Base-by-base conservation (phyloP, 2,113 vertebrate species). In the Eleginops maclovinus region DNA sequence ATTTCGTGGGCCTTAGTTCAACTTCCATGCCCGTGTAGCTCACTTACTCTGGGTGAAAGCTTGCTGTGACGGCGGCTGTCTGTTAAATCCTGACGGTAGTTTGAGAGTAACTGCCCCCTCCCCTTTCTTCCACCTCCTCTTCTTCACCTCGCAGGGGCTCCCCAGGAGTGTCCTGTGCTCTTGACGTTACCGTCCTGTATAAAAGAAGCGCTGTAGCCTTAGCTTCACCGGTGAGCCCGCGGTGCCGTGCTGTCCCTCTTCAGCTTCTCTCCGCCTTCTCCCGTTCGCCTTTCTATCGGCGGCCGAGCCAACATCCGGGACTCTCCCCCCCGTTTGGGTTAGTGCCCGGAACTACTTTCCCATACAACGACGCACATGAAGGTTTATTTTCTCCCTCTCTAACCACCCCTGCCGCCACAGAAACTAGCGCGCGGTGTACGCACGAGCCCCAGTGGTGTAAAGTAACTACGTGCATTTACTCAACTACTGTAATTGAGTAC, bases 251-350 rank as follows among this genome's bases (percentile, higher is more conserved):
- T 85, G 89, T 93, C 92, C 91, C 89, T 91, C 72, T 72, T 87
- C 82, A 53, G 88, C 83, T 90, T 90, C 94, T 93, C 94, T 94
- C 94, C 89, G 92, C 93, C 94, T 94, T 94, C 90, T 89, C 87
- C 88, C 76, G 93, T 93, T 93, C 87, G 94, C 91, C 93, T 94
- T 94, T 94, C 94, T 94, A 89, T 94, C 84, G 84, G 91, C 84
- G 79, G 92, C 88, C 80, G 90, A 93, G 92, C 91, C 91, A 94
- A 95, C 95, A 95, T 95, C 94, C 94, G 95, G 94, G 94, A 85
- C 91, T 91, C 88, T 91, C 54, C 79, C 75, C 75, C 75, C 75
- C 44, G 82, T 72, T 82, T 87, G 81, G 87, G 86, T 89, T 88
- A 84, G 79, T 78, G 87, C 80, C 91, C 92, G 93, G 95, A 95